phyloP scores from a whole-genome alignment of 2,888 invertebrate species.

The Papilio elwesi region DNA sequence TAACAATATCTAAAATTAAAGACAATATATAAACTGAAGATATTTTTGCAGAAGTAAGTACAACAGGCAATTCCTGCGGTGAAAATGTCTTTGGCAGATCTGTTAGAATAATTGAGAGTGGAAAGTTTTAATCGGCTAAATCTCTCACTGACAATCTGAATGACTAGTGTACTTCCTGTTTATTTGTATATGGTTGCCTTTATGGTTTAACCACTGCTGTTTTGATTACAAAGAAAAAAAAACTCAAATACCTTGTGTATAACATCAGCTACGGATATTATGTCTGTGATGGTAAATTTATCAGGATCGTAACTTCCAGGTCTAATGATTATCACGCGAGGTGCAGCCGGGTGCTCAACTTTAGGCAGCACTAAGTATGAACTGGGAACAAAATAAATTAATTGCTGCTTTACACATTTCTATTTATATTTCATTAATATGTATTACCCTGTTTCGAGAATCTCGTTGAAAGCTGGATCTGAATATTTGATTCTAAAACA shows the following conservation, averaged over 20 bases:
- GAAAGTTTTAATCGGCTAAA: too few species aligned
- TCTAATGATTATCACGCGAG: constrained; percentile 79
- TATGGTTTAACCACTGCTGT: neutral
- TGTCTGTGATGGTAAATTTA: constrained; percentile 61
- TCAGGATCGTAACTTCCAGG: constrained; percentile 77
- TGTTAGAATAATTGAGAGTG: too few species aligned
- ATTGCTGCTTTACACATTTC: neutral
- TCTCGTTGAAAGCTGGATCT: constrained; percentile 58
- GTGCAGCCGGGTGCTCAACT: constrained; percentile 58
- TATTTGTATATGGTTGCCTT: too few species aligned
- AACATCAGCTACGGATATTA: constrained; percentile 54
- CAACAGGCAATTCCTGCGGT: too few species aligned
- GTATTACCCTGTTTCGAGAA: constrained; percentile 58
- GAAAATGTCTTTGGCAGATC: too few species aligned
- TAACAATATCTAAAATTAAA: constrained; percentile 64
- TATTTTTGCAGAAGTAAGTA: too few species aligned
- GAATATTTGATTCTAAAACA: constrained; percentile 59
- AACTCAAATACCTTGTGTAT: constrained; percentile 58
- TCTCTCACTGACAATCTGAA: too few species aligned
- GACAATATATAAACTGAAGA: neutral
- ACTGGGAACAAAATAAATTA: neutral
- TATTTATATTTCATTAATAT: neutral
- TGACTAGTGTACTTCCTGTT: too few species aligned
- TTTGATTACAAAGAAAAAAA: constrained; percentile 37
- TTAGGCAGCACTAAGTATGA: constrained; percentile 58